Base-by-base conservation (phyloP, 2,888 invertebrate species). In the Coenonympha arcania region DNA sequence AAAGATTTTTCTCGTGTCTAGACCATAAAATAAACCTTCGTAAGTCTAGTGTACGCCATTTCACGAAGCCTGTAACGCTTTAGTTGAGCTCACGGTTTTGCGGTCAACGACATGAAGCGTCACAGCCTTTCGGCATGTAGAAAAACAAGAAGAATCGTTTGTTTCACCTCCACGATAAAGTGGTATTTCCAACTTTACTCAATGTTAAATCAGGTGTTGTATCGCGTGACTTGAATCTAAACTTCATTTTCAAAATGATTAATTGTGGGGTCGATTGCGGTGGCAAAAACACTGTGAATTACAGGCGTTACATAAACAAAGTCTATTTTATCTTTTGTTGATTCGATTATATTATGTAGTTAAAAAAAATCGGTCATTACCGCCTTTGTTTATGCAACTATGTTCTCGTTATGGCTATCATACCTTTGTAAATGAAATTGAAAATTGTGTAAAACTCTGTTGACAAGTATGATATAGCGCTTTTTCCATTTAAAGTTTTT, bases 101-200 rank as follows among this genome's bases (percentile, higher is more conserved):
- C 76, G 77, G 81, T 79, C 80, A 79, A 79, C 69, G 75, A 78
- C 76, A 73, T 76, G 67, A 65, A 65, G 63, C 66, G 67, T 68
- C 70, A 76, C 73, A 73, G 71, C 76, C 69, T 62, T 73, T 74
- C 74, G 75, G 73, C 77, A 79, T 71, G 76, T 77, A 78, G 74
- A 74, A 69, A 69, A 75, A 68, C 60, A 64, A 62, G 71, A 69
- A 62, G 63, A 71, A 68, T 47, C 49, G 49, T 34, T 52, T 46
- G 50, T 54, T 55, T 46, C 52, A 54, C 55, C 57, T 59, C 60
- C 56, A 55, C 60, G 60, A 58, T 48, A 49, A 54, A 49, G 52
- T 52, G 52, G 52, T 51, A 54, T 54, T 54, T 52, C 46, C 52
- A 54, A 54, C 48, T 51, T 54, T 53, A n/a, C 47, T 50, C 46